These are phyloP conservation scores for Porites rus DNA, from an alignment of 92 coral and sea anemone species.

Conservation along the genomic window DNA sequence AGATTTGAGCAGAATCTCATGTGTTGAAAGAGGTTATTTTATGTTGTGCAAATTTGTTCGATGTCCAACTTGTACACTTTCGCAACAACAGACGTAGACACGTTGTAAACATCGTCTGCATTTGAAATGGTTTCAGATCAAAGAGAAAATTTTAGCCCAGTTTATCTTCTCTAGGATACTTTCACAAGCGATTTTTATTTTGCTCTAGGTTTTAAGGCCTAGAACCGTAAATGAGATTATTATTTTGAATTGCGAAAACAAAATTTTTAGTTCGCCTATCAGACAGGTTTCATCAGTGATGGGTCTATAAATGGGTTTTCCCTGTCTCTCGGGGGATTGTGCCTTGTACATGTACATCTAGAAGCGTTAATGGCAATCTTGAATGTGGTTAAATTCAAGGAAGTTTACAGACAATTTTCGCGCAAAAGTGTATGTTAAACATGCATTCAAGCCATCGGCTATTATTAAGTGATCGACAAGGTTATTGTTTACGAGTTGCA, in stretches of 20 bases:
- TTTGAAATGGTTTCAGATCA: not conserved
- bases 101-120: not conserved
- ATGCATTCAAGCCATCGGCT: no score
- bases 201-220: no score
- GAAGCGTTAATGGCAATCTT: no score
- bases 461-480: no score
- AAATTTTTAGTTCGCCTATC: not conserved
- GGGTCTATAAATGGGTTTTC: conserved; percentile 2
- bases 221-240: not conserved
- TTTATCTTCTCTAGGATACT: not conserved
- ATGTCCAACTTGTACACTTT: not conserved
- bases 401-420: not conserved
- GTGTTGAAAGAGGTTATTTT: no score
- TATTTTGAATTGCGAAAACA: not conserved
- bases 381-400: not conserved
- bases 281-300: not conserved
- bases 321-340: not conserved
- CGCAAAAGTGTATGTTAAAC: not conserved
- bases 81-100: not conserved
- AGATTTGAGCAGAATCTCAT: not conserved
- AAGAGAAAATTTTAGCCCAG: not conserved
- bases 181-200: not conserved
- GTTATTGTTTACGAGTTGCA: no score
- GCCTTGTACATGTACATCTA: no score
- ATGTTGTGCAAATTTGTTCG: not conserved